Evolutionary conservation across 1,140 invertebrate species (phyloP).

Genomic region (Ephestia elutella): DNA sequence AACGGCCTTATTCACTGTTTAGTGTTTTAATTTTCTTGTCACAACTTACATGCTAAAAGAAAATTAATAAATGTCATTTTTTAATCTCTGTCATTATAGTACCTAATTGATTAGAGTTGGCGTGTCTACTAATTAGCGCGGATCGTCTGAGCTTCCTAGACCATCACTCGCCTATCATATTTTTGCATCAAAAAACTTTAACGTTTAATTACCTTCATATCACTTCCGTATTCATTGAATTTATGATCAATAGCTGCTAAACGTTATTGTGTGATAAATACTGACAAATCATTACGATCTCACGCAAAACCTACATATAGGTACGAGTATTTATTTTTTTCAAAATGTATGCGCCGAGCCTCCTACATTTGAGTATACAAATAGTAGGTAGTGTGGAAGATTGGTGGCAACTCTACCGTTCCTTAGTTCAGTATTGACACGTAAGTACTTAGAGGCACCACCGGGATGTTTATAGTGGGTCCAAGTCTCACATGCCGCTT

Average conservation of each 20-base stretch:
- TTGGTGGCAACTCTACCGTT: too few species aligned
- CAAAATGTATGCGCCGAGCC: too few species aligned
- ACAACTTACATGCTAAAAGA: too few species aligned
- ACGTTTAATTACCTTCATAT: not conserved
- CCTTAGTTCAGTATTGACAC: too few species aligned
- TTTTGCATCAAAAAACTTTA: not conserved
- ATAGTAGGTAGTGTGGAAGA: too few species aligned
- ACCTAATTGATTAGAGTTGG: conserved; percentile 2
- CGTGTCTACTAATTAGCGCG: conserved; percentile 9
- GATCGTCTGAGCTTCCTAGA: not conserved
- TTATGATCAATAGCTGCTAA: not conserved
- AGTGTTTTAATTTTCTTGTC: too few species aligned
- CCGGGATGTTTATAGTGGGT: too few species aligned
- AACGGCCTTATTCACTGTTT: too few species aligned
- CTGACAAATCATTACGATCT: not conserved
- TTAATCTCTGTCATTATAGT: conserved; percentile 1
- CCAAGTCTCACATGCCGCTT: too few species aligned
- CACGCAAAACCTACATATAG: not conserved
- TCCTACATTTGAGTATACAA: too few species aligned
- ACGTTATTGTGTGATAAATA: not conserved
- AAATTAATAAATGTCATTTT: conserved; percentile 5
- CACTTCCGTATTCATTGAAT: not conserved
- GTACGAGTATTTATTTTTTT: too few species aligned
- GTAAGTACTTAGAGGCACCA: too few species aligned
- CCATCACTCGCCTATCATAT: not conserved